Base-by-base conservation (phyloP, 2,888 invertebrate genomes). In the Sipunculus nudus region DNA sequence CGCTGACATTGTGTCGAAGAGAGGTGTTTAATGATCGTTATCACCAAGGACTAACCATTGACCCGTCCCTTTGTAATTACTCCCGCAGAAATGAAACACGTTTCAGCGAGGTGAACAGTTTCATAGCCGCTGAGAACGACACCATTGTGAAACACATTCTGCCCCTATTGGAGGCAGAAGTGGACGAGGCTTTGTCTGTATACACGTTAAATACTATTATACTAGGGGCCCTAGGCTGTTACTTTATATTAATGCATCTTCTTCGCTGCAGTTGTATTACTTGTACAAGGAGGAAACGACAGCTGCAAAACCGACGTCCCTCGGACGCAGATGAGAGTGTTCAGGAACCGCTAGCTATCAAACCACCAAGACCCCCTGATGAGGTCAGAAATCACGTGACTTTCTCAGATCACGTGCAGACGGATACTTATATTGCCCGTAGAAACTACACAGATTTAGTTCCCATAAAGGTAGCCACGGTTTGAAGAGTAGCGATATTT, bases 41-140 rank as follows among this genome's bases (percentile, higher is more conserved):
- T 45, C 65, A 68, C 41, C 35, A 57, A 28, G 60, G 62, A 2
- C 59, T 61, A 47, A 58, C 69, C 13, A 56, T 63, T 26, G 69
- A 65, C 31, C 63, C 67, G 32, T 63, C 67, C 29, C 46, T 61
- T 25, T 71, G 71, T 41, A 64, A 66, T 48, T 59, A 59, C 41
- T 58, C 60, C 2, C 49, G 71, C 4, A 66, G 66, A 45, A 71
- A 71, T 54, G 71, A 71, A 45, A 67, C 70, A 21, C 49, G 35
- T 21, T 59, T 70, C 16, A 31, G 41, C 31, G 70, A 70, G 29
- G 57, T 56, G 5, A 60, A 66, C 21, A 29, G 70, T 19, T 35
- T 71, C 2, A 63, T 56, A 1, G 40, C 45, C 13, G 57, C 55
- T 39, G 71, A 71, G 35, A 48, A 68, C 43, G 32, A 43, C 26